Base-by-base conservation (phyloP, 2,888 invertebrate genomes). In the Agonopterix arenella region DNA sequence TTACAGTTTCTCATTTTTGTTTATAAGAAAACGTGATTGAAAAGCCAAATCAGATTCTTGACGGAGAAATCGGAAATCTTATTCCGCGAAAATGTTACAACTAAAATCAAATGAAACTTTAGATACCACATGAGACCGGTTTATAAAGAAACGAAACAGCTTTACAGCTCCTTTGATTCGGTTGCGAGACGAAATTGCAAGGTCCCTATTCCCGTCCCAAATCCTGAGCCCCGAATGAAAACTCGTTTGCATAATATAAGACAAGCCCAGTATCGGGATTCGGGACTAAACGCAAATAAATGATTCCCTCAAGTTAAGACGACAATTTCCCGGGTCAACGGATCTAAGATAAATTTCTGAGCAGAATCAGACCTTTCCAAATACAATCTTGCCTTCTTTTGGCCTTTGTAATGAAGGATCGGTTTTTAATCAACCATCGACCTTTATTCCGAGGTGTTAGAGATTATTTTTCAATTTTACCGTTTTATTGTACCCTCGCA, bases 301-400 rank as follows among this genome's bases (percentile, higher is more conserved):
- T 80, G 80, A 75, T 74, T 75, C 64, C 69, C 70, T 73, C 73
- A 70, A 80, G 77, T 80, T 78, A 78, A 80, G 78, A 76, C 72
- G 77, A 77, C 82, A 81, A 82, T 84, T 82, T 81, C 63, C 64
- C 80, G 81, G 80, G 80, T 79, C 82, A 77, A 68, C 73, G 78
- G 64, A 73, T 72, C 66, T 64, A 63, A 74, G 76, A 79, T 77
- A 78, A 76, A 81, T 80, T 79, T 76, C 64, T 73, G 62, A 67
- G 61, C 63, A 71, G 70, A 70, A 74, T 73, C 64, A 71, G 70
- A 70, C 75, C 73, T 70, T 73, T 64, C 62, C 58, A 66, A 76
- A 76, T 75, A 69, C 68, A 78, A 72, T 75, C 76, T 74, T 68
- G 62, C 66, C 61, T 58, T 66, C 18, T 60, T 66, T n/a, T 40